Evolutionary conservation across 2,888 invertebrate genomes (phyloP).

Genomic region (Drosophila borborema): DNA sequence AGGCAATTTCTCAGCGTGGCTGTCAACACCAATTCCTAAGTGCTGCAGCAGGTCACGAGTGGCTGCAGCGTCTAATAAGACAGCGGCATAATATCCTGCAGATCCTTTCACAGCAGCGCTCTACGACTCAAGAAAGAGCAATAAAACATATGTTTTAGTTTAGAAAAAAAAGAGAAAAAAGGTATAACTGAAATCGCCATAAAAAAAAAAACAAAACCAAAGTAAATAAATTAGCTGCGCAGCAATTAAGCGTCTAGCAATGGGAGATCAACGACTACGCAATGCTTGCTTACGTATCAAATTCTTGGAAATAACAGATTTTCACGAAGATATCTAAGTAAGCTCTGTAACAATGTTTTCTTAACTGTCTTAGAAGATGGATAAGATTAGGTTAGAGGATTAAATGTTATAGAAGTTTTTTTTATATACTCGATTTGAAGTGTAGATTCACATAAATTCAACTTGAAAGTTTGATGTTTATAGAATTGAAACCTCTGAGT

Average conservation of each 20-base stretch:
- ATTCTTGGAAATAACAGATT: not conserved
- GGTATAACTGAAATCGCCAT: conserved; percentile 35
- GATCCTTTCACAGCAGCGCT: conserved; percentile 7
- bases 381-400: no score
- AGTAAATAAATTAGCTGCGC: conserved; percentile 71
- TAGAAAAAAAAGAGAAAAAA: conserved; percentile 16
- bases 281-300: not conserved
- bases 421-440: no score
- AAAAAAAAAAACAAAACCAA: conserved; percentile 13
- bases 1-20: conserved; percentile 81
- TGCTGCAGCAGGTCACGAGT: conserved; percentile 59
- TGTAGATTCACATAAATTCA: no score
- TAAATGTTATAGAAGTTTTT: no score
- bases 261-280: not conserved
- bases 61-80: conserved; percentile 36
- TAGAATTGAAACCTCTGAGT: no score
- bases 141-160: conserved; percentile 56
- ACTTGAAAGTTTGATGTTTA: no score
- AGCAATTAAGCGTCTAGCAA: not conserved
- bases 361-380: not conserved
- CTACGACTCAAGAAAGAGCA: not conserved
- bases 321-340: no score
- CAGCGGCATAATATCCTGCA: conserved; percentile 28
- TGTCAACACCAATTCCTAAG: conserved; percentile 83
- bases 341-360: no score